A percentile compares a stretch with the other conserved stretches of the same genome.
These are phyloP conservation scores for Garrulus glandarius DNA, from an alignment of 2,797 vertebrate genomes.

Conservation along the genomic window DNA sequence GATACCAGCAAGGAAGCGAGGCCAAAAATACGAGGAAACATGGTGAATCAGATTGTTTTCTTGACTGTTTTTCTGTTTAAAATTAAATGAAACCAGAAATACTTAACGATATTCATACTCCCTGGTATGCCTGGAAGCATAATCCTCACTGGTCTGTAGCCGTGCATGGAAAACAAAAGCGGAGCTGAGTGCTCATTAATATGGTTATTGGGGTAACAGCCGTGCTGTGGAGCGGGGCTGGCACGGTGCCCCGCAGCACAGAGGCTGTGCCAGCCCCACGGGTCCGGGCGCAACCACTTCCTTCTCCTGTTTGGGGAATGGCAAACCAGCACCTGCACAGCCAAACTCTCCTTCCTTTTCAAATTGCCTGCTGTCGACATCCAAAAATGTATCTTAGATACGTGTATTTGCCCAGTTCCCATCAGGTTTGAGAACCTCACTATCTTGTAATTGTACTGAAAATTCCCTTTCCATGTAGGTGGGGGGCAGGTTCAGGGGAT, in stretches of 20 bases:
- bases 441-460: background rate
- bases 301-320: background rate
- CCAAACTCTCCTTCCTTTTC: background rate
- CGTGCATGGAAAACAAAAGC: background rate
- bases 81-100: conserved; percentile 34
- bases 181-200: background rate
- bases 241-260: fast-evolving
- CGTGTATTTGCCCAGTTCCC: background rate
- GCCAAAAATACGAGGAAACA: background rate
- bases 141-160: background rate
- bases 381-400: background rate
- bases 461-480: fast-evolving
- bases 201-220: background rate
- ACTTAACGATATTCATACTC: background rate
- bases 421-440: fast-evolving
- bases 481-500: too few relatives aligned
- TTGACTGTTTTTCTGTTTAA: background rate
- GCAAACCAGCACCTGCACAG: background rate
- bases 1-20: background rate
- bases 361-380: fast-evolving
- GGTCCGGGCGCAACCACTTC: fast-evolving
- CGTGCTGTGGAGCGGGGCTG: fast-evolving
- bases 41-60: background rate
- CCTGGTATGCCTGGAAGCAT: background rate
- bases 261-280: fast-evolving